Conservation (phyloP, 2,888 invertebrate species). For the Phortica okadai region DNA sequence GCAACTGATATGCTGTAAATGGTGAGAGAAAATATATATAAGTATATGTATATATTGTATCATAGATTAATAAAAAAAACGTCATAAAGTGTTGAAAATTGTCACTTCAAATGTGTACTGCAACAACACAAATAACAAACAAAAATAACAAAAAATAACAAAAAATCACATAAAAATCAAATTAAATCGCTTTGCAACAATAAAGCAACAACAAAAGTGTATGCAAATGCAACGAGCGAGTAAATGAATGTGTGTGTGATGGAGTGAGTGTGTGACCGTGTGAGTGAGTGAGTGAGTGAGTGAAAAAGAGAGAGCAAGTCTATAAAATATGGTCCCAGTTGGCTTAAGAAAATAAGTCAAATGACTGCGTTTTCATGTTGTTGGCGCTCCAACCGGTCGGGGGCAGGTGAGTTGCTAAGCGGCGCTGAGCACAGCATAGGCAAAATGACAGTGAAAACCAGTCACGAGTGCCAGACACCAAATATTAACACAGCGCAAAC, state of each 20-base stretch:
- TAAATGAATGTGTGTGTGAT: not conserved
- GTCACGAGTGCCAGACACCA: constrained; percentile 62
- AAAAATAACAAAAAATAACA: not conserved
- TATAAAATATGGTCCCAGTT: not conserved
- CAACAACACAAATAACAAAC: constrained; percentile 17
- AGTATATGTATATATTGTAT: not conserved
- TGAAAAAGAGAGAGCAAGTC: not conserved
- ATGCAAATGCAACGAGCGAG: constrained; percentile 34
- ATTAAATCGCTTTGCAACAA: not conserved
- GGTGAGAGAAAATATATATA: not conserved
- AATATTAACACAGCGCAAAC: constrained; percentile 68
- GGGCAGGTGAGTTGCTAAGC: no score
- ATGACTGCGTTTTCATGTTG: constrained; percentile 27
- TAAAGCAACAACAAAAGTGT: not conserved
- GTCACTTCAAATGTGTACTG: constrained; percentile 22
- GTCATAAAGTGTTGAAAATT: constrained; percentile 14
- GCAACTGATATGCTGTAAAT: constrained; percentile 78
- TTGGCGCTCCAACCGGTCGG: not conserved
- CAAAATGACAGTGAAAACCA: constrained; percentile 27
- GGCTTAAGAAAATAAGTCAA: constrained; percentile 21
- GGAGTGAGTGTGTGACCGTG: no score
- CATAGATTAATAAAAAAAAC: not conserved
- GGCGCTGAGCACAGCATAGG: not conserved
- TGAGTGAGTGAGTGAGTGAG: not conserved
- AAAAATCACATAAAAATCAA: not conserved